These are phyloP conservation scores for Polypterus bichir DNA, from an alignment of 2,113 vertebrate species.

Conservation along the genomic window DNA sequence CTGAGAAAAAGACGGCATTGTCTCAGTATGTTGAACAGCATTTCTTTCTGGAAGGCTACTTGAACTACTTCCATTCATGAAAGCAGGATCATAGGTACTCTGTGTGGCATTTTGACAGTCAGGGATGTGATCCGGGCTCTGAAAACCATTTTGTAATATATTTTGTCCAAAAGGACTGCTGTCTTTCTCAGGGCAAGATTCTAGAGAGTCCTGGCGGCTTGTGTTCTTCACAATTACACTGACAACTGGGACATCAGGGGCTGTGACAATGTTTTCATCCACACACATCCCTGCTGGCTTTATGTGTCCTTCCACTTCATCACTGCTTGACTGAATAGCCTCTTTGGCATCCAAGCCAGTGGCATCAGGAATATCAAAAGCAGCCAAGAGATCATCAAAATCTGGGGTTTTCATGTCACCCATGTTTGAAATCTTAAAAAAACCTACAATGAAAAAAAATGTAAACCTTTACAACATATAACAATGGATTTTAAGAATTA, in stretches of 20 bases:
- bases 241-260: constrained; percentile 67
- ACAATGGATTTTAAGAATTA: too few species aligned
- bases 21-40: constrained; percentile 55
- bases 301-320: constrained; percentile 69
- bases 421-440: constrained; percentile 61
- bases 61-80: constrained; percentile 70
- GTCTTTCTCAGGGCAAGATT: constrained; percentile 57
- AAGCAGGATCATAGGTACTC: constrained; percentile 50
- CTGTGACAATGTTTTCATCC: constrained; percentile 54
- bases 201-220: constrained; percentile 73
- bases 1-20: constrained; percentile 62
- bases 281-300: constrained; percentile 69
- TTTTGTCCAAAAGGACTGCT: constrained; percentile 45
- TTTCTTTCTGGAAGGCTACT: constrained; percentile 53
- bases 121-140: constrained; percentile 40
- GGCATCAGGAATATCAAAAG: constrained; percentile 95
- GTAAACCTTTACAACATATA: neutral
- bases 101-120: constrained; percentile 44
- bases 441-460: constrained; percentile 37
- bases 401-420: constrained; percentile 98
- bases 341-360: constrained; percentile 90
- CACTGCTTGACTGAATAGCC: constrained; percentile 64
- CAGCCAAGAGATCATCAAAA: constrained; percentile 93
- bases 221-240: constrained; percentile 96
- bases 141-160: constrained; percentile 74